phyloP scores from a whole-genome alignment of 2,113 vertebrate genomes.

The Mastomys coucha region DNA sequence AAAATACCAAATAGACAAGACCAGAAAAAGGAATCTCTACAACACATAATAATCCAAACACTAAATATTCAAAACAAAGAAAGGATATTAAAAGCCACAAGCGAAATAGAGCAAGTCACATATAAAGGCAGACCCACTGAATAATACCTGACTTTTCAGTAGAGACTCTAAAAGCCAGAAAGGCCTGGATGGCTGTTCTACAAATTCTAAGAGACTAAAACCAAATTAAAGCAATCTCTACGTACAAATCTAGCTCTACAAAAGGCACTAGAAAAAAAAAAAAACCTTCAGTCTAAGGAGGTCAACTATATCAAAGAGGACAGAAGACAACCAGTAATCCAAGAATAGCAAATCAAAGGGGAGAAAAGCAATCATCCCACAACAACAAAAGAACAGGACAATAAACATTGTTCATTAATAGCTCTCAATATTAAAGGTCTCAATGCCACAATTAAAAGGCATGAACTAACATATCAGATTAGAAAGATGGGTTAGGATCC shows the following conservation, averaged over 20 bases:
- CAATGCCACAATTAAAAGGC: background rate
- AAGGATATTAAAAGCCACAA: background rate
- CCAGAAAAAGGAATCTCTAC: background rate
- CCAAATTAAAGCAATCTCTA: background rate
- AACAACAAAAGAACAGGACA: background rate
- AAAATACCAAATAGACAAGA: background rate
- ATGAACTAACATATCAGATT: background rate
- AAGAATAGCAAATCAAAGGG: background rate
- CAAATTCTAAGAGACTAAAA: background rate
- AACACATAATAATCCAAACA: background rate
- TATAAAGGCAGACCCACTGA: background rate
- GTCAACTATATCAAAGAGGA: background rate
- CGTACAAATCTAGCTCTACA: background rate
- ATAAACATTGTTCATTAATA: background rate
- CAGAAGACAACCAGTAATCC: background rate
- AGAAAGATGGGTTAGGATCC: background rate
- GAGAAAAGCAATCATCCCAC: background rate
- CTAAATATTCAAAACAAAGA: background rate
- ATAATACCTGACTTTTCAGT: background rate
- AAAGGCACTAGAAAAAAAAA: background rate
- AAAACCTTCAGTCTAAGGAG: background rate
- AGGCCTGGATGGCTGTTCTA: background rate
- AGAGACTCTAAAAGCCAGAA: background rate
- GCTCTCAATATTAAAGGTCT: background rate
- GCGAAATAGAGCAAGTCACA: background rate